These are phyloP conservation scores for Sakesphorus luctuosus DNA, from an alignment of 2,113 vertebrate genomes.

Conservation along the genomic window DNA sequence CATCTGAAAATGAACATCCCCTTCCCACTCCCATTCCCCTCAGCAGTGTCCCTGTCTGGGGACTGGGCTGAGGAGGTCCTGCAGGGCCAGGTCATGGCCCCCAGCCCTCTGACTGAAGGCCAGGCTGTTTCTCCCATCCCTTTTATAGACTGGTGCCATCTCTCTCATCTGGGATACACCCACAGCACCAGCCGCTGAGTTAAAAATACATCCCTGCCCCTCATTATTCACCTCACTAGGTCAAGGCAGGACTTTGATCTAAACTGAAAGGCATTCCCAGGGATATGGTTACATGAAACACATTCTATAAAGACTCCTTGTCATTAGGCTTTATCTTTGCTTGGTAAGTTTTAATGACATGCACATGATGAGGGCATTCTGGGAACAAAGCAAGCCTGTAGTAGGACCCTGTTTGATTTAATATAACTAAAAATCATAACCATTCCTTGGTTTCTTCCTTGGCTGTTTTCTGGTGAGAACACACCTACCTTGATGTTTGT, in stretches of 20 bases:
- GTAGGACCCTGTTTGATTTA: neutral
- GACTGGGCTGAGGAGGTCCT: neutral
- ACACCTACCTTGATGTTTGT: neutral
- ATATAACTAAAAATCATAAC: neutral
- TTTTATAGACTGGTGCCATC: neutral
- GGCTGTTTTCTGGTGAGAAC: neutral
- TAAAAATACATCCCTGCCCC: slow-evolving; percentile 37
- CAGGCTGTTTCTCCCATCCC: neutral
- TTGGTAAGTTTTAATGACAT: neutral
- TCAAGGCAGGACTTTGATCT: slow-evolving; percentile 45
- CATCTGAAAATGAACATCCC: neutral
- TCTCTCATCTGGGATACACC: neutral
- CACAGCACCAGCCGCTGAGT: neutral
- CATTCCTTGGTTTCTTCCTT: neutral
- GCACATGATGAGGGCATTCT: neutral
- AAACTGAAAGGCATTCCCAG: slow-evolving; percentile 16
- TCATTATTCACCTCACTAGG: neutral
- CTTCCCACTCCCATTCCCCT: neutral
- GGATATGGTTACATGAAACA: slow-evolving; percentile 33
- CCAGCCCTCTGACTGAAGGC: neutral
- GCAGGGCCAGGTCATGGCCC: neutral
- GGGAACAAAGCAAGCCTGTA: neutral
- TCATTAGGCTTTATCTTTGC: neutral
- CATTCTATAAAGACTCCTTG: neutral
- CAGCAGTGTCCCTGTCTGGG: neutral